These are phyloP conservation scores for Falco biarmicus DNA, from an alignment of 2,797 vertebrate genomes.

Conservation along the genomic window DNA sequence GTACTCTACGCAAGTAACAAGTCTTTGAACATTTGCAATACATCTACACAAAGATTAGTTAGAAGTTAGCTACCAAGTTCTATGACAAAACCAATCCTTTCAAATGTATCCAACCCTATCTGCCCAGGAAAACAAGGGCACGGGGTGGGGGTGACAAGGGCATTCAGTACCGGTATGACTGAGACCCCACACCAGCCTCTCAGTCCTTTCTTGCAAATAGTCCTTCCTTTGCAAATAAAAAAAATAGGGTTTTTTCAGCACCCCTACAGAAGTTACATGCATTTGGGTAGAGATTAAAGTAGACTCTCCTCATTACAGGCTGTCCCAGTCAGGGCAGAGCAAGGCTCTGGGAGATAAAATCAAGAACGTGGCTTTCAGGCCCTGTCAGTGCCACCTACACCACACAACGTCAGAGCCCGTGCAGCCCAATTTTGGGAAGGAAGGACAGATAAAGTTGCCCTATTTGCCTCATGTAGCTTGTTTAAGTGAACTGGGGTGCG, in stretches of 20 bases:
- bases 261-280: background rate
- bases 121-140: background rate
- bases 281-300: background rate
- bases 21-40: background rate
- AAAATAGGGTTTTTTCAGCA: background rate
- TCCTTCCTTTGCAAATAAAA: no score
- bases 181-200: background rate
- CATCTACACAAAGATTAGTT: background rate
- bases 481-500: background rate
- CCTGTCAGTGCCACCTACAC: background rate
- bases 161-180: background rate
- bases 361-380: background rate
- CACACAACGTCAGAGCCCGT: fast-evolving
- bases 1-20: background rate
- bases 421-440: background rate
- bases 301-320: background rate
- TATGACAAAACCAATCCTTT: background rate
- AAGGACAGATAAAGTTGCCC: background rate
- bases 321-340: background rate
- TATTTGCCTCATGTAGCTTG: background rate
- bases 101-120: background rate
- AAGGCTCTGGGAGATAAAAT: background rate
- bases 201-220: background rate
- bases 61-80: background rate
- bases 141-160: fast-evolving